Conservation (phyloP, 2,113 vertebrate genomes). For the Gadus macrocephalus region DNA sequence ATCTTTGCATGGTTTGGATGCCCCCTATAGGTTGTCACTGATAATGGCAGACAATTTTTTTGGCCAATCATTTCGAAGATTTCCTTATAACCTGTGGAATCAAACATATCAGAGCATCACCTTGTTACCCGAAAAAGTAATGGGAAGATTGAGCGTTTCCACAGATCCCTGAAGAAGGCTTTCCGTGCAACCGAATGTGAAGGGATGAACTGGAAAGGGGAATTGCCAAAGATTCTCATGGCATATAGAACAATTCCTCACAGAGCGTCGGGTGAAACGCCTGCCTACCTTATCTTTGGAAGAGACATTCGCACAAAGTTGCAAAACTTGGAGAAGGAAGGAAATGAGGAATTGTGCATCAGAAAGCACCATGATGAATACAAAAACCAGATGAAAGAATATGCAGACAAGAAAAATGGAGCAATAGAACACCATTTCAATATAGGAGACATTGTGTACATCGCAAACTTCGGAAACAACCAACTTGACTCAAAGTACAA, state of each 20-base stretch:
- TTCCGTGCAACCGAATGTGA: constrained; percentile 11
- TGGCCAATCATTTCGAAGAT: neutral
- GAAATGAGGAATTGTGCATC: neutral
- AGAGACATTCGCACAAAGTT: constrained; percentile 14
- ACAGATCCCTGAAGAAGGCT: constrained; percentile 20
- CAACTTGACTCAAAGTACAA: constrained; percentile 18
- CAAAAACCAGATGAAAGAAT: constrained; percentile 18
- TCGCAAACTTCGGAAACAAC: constrained; percentile 8
- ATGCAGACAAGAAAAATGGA: constrained; percentile 15
- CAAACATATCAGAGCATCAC: constrained; percentile 18
- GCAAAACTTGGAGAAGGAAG: constrained; percentile 6
- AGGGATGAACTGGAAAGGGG: constrained; percentile 4
- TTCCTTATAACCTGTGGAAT: neutral
- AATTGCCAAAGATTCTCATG: constrained; percentile 14
- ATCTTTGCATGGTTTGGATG: constrained; percentile 3
- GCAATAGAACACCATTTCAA: constrained; percentile 15
- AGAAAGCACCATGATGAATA: constrained; percentile 9
- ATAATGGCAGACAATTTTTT: constrained; percentile 10
- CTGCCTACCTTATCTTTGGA: constrained; percentile 24
- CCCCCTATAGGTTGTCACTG: constrained; percentile 6
- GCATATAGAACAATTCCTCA: constrained; percentile 24
- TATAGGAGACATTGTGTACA: constrained; percentile 14
- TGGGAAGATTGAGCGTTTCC: constrained; percentile 20
- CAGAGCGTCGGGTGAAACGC: constrained; percentile 20
- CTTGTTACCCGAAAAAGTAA: constrained; percentile 19